Evolutionary conservation across 2,888 invertebrate genomes (phyloP), one percentile per base, ranked within the genome.

Genomic region (Synergus japonicus): DNA sequence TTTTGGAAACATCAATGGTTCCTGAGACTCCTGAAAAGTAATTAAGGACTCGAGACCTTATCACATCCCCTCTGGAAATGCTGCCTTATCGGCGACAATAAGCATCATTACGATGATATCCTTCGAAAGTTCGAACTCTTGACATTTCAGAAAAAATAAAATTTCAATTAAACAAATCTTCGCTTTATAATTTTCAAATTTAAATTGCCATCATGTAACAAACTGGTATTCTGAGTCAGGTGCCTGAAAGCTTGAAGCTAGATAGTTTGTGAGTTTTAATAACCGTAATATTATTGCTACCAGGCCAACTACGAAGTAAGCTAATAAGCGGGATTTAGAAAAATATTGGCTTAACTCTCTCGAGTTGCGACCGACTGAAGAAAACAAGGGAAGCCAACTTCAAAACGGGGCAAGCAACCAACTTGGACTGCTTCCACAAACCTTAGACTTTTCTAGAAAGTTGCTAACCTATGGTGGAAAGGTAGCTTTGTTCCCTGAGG

Each of bases 401-500:
- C 15, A 37, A 73, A 41, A 73, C 37, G 41, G n/a, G 44, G 73
- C 37, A 58, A 73, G 54, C 54, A 9, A 54, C 73, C 54, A 73
- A 73, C 54, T 73, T 73, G 73, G 54, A 49, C 37, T 37, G 12
- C 73, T 37, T 29, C 54, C 54, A 73, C 37, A 54, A 18, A 49
- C 54, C 49, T 49, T 41, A 41, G 10, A 37, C 49, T 58, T 73
- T 37, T 37, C 73, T 37, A 18, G 29, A 73, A 67, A 73, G 54
- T 73, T 73, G 8, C 37, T 73, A 73, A 73, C 54, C 67, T 80
- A 67, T 79, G 76, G 79, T 80, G 80, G 81, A 78, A 69, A 77
- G 81, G 73, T 82, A 80, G 64, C 37, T 77, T 46, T 67, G 65
- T 79, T 80, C 81, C 83, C 83, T 78, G 65, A 67, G 79, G 82